Conservation (phyloP, 2,888 invertebrate species). For the Scrobipalpa atriplicella region DNA sequence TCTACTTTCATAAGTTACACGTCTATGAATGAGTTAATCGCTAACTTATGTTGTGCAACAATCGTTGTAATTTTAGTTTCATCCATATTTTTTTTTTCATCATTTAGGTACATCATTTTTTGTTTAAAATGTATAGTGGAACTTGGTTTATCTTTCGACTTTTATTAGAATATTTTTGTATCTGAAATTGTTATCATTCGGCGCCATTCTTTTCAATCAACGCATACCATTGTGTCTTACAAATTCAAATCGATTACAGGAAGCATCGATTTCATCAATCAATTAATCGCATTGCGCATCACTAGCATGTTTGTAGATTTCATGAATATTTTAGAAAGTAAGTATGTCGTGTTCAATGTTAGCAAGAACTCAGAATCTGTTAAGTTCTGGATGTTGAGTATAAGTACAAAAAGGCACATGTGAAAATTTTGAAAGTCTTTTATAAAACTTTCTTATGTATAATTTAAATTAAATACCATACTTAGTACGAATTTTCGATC, state of each 20-base stretch:
- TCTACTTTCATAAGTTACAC: slow-evolving; percentile 24
- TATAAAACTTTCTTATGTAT: neutral
- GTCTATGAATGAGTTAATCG: slow-evolving; percentile 15
- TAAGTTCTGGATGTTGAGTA: neutral
- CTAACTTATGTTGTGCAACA: slow-evolving; percentile 19
- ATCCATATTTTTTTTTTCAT: neutral
- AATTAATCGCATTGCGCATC: slow-evolving; percentile 42
- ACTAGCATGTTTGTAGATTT: slow-evolving; percentile 40
- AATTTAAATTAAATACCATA: neutral
- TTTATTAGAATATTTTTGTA: neutral
- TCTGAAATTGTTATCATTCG: no score
- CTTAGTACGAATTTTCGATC: no score
- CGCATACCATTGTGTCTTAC: neutral
- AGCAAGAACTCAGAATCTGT: slow-evolving; percentile 3
- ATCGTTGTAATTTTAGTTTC: slow-evolving; percentile 2
- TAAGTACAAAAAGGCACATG: neutral
- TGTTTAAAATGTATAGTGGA: neutral
- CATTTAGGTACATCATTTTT: neutral
- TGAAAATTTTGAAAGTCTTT: slow-evolving; percentile 5
- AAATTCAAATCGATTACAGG: slow-evolving; percentile 28
- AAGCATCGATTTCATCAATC: slow-evolving; percentile 33
- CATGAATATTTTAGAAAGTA: slow-evolving; percentile 66
- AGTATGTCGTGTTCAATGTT: slow-evolving; percentile 14
- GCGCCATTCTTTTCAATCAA: neutral
- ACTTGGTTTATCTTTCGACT: neutral